Evolutionary conservation across 2,888 invertebrate genomes (phyloP).

Genomic region (Acrobasis consociella): DNA sequence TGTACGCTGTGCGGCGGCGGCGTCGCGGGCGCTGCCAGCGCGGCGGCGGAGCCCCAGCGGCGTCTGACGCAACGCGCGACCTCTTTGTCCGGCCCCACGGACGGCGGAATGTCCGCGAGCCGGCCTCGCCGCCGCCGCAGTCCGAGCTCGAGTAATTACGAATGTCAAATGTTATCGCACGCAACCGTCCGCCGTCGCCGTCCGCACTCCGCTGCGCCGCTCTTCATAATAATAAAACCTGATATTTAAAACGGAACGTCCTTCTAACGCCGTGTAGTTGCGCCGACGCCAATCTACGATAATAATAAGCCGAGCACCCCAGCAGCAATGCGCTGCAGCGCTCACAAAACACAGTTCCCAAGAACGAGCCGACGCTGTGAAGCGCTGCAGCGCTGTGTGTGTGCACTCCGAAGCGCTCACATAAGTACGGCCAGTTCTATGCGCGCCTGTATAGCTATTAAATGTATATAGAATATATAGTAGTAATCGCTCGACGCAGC

Average conservation of each 20-base stretch:
- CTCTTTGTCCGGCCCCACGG: constrained; percentile 77
- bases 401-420: constrained; percentile 74
- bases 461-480: constrained; percentile 84
- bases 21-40: constrained; percentile 39
- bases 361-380: constrained; percentile 47
- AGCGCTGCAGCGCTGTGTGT: constrained; percentile 69
- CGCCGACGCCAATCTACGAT: constrained; percentile 84
- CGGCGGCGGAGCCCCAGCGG: constrained; percentile 46
- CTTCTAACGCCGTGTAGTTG: constrained; percentile 84
- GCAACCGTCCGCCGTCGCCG: constrained; percentile 78
- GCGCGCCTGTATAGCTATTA: constrained; percentile 84
- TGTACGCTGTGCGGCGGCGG: constrained; percentile 49
- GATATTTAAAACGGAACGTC: constrained; percentile 84
- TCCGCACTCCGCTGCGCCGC: constrained; percentile 81
- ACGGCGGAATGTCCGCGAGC: constrained; percentile 65
- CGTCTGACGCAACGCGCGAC: constrained; percentile 78
- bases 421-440: constrained; percentile 84
- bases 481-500: constrained; percentile 84
- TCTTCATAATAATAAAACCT: constrained; percentile 84
- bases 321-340: constrained; percentile 68
- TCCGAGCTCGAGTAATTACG: constrained; percentile 80
- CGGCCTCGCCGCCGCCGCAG: constrained; percentile 57
- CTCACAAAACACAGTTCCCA: constrained; percentile 43
- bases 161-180: constrained; percentile 83
- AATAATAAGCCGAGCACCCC: constrained; percentile 80